Percentiles rank a stretch among this genome's conserved stretches.
phyloP scores from a whole-genome alignment of 2,888 invertebrate species.

The Steinernema scapterisci region DNA sequence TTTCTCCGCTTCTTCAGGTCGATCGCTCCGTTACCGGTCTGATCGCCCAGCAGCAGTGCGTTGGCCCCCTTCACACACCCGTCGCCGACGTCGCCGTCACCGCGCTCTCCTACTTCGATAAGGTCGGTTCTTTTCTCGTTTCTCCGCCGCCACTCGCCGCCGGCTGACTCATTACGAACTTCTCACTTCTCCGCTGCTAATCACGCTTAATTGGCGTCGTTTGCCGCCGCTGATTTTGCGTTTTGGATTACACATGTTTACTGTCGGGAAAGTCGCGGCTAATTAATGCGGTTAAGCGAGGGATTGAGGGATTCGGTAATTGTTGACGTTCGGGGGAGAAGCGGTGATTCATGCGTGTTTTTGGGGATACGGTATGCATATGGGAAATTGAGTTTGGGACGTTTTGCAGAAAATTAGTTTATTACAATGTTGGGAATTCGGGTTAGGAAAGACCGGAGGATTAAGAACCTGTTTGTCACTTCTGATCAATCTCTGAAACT shows the following conservation, averaged over 20 bases:
- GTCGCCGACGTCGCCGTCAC: constrained; percentile 87
- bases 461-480: too few relatives aligned
- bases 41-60: constrained; percentile 95
- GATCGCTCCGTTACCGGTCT: constrained; percentile 87
- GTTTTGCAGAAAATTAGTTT: too few relatives aligned
- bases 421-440: too few relatives aligned
- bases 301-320: neutral
- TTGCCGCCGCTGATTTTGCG: neutral
- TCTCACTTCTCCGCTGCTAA: neutral
- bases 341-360: too few relatives aligned
- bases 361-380: too few relatives aligned
- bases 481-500: too few relatives aligned
- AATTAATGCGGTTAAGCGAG: neutral
- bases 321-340: too few relatives aligned
- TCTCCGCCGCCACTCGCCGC: too few relatives aligned
- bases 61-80: constrained; percentile 94
- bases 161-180: too few relatives aligned
- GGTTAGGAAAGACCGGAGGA: too few relatives aligned
- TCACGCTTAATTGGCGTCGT: neutral
- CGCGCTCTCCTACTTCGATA: constrained; percentile 82
- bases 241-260: neutral
- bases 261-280: neutral
- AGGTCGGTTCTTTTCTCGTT: constrained; percentile 36
- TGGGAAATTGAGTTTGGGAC: too few relatives aligned
- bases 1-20: constrained; percentile 56